Evolutionary conservation across 2,113 vertebrate species (phyloP), one percentile per base, ranked within the genome.

Genomic region (Ascaphus truei): DNA sequence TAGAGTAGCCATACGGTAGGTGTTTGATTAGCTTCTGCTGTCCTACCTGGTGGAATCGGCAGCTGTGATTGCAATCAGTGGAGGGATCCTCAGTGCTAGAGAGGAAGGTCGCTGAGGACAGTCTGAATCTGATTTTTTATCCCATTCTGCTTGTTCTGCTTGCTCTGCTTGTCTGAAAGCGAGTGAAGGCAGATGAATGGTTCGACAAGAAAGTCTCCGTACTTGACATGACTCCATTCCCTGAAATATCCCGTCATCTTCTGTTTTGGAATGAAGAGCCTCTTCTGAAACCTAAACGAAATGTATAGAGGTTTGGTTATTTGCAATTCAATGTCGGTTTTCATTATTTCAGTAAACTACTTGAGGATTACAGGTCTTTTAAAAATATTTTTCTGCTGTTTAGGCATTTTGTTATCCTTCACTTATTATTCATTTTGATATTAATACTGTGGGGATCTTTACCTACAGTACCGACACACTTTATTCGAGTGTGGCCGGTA

Each of bases 11-110:
- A n/a, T n/a, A n/a, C n/a, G n/a, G n/a, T n/a, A n/a, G n/a, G n/a
- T n/a, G n/a, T n/a, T n/a, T n/a, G 15, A 43, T 43, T 6, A n/a
- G 39, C 13, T 3, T 48, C 16, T 2, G 9, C 18, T 3, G 8
- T 48, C 83, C 89, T 86, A 99, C 96, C 95, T 94, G 86, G 77
- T 91, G 62, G 86, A 86, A 61, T 99, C 95, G 1, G 93, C 95
- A 0, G 94, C 86, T 1, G 95, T 98, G 78, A 99, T 96, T 67
- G 95, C 94, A 61, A 98, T 99, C 77, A 96, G 83, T 0, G 96
- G 96, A 16, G 92, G 91, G 22, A 86, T 88, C 77, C 92, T 94
- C 69, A 99, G 76, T 2, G 93, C 87, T 75, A 99, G 93, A 56
- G 92, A 93, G 0, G 83, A 95, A 1, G 95, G 95, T 55, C 95